Conservation (phyloP, 2,888 invertebrate species). For the Pristionchus maxplancki region DNA sequence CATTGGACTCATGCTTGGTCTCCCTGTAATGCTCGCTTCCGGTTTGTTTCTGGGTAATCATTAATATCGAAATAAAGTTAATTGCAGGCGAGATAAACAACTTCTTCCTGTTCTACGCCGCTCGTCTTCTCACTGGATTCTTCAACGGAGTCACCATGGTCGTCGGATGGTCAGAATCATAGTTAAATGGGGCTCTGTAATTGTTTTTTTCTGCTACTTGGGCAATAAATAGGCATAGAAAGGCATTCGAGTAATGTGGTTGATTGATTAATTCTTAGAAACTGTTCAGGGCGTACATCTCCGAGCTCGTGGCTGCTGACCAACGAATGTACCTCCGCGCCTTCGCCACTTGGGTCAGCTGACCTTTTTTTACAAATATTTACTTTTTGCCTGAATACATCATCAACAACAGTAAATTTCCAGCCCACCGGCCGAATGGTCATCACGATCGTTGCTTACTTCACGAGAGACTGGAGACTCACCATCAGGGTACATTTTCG, state of each 20-base stretch:
- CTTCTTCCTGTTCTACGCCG: slow-evolving; percentile 11
- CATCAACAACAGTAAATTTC: no score
- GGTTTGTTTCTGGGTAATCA: neutral
- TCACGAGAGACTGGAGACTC: slow-evolving; percentile 33
- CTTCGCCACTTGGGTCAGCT: slow-evolving; percentile 27
- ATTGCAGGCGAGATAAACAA: slow-evolving; percentile 28
- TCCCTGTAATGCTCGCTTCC: neutral
- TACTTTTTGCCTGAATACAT: no score
- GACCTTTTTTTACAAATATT: neutral
- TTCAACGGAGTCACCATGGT: slow-evolving; percentile 33
- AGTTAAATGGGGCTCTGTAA: no score
- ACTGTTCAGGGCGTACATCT: slow-evolving; percentile 23
- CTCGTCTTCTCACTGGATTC: slow-evolving; percentile 18
- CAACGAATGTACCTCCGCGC: slow-evolving; percentile 21
- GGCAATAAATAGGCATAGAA: no score
- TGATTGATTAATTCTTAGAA: no score
- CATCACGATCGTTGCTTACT: slow-evolving; percentile 26
- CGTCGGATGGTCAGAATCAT: slow-evolving; percentile 38
- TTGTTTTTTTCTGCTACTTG: no score
- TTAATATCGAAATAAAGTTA: neutral
- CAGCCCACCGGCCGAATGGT: slow-evolving; percentile 22
- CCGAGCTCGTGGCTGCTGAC: slow-evolving; percentile 12
- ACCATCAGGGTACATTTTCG: neutral
- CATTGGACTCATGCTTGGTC: neutral
- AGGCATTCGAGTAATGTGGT: no score